Evolutionary conservation across 2,797 vertebrate species (phyloP), one percentile per base, ranked within the genome.

Genomic region (Cuculus canorus): DNA sequence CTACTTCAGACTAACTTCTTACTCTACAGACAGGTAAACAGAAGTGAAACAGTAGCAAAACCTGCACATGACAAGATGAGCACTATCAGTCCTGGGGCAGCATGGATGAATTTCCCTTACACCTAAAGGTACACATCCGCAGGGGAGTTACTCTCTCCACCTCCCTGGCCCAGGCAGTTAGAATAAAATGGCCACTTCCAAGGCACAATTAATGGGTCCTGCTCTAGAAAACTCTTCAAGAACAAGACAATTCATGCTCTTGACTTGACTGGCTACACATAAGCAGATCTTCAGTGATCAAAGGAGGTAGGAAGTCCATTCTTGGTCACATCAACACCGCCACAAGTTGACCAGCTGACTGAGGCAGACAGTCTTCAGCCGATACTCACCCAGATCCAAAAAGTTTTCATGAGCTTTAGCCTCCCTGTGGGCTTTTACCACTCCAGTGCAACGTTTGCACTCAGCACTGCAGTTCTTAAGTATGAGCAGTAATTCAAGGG

Each of bases 41-140:
- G 35, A 66, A 4, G 17, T 30, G 3, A 69, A 50, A 43, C 43
- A 80, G n/a, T 15, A 66, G 18, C 5, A 43, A 45, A 21, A 80
- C 6, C 4, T 4, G 2, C 3, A 14, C 0, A 0, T 27, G 32
- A 76, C 14, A 48, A 5, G n/a, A 80, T 10, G 4, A 45, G 28
- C 21, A 72, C 33, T 24, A 50, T 23, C 33, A 59, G n/a, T 30
- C 30, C 48, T 33, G 22, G 4, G 9, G 11, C 4, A 71, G 17
- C 17, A 47, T 1, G 8, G 63, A 59, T 35, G 8, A 43, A 4
- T 35, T 71, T 5, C 39, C 25, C 23, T n/a, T 25, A 52, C 33
- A 52, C 33, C 13, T 1, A 0, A 72, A 14, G 37, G 35, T 8
- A 35, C 35, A 35, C 13, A 57, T 4, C 18, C 18, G 28, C 43